These are phyloP conservation scores for Vollenhovia emeryi DNA, from an alignment of 1,140 invertebrate genomes.

Conservation along the genomic window DNA sequence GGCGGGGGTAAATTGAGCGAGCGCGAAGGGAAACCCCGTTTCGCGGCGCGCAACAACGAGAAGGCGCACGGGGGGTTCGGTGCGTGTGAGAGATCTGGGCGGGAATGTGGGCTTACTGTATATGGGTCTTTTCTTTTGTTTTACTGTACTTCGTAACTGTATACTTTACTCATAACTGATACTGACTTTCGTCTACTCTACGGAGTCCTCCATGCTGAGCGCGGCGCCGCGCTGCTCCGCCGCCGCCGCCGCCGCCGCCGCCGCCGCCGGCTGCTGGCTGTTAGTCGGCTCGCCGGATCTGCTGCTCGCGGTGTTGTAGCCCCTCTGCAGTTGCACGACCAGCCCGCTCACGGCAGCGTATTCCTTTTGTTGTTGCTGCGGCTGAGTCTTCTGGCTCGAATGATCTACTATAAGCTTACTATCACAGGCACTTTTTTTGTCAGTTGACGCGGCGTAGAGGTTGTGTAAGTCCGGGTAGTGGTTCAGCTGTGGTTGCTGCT, in stretches of 20 bases:
- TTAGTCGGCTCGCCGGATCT: conserved; percentile 69
- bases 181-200: conserved; percentile 80
- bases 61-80: conserved; percentile 40
- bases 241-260: conserved; percentile 71
- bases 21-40: conserved; percentile 34
- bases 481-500: conserved; percentile 77
- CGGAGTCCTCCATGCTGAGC: conserved; percentile 83
- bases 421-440: conserved; percentile 87
- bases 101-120: conserved; percentile 67
- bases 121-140: conserved; percentile 43
- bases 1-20: background rate
- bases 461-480: conserved; percentile 84
- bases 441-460: conserved; percentile 84
- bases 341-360: conserved; percentile 78
- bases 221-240: conserved; percentile 79
- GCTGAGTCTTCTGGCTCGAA: conserved; percentile 85
- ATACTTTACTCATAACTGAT: conserved; percentile 73
- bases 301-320: conserved; percentile 74
- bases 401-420: conserved; percentile 86
- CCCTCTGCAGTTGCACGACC: conserved; percentile 83
- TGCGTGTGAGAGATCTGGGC: conserved; percentile 54
- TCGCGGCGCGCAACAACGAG: conserved; percentile 40
- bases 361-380: conserved; percentile 78
- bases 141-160: conserved; percentile 66
- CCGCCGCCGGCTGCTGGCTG: conserved; percentile 71